Evolutionary conservation across 2,888 invertebrate genomes (phyloP).

Genomic region (Patella pellucida): DNA sequence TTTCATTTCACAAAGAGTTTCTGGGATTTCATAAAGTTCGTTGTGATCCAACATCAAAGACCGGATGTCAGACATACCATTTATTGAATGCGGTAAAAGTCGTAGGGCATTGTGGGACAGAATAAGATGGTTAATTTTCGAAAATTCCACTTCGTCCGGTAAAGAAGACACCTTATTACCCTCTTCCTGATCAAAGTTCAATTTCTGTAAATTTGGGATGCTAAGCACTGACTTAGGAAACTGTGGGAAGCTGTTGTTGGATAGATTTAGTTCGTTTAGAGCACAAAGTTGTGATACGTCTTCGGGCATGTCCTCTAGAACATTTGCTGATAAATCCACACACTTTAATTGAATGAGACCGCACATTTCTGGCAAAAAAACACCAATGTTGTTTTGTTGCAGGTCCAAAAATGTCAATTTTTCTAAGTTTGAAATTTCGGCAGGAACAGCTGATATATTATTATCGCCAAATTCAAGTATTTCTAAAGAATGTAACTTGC

Average conservation of each 20-base stretch:
- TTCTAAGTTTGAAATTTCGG: constrained; percentile 51
- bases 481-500: constrained; percentile 47
- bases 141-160: constrained; percentile 59
- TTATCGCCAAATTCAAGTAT: constrained; percentile 55
- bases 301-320: constrained; percentile 53
- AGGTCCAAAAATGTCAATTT: constrained; percentile 50
- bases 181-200: constrained; percentile 58
- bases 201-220: constrained; percentile 54
- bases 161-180: constrained; percentile 53
- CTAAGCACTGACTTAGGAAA: constrained; percentile 61
- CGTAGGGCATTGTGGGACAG: constrained; percentile 60
- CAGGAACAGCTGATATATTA: constrained; percentile 47
- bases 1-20: constrained; percentile 50
- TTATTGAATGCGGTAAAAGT: constrained; percentile 55
- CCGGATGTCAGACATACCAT: constrained; percentile 55
- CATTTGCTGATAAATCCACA: constrained; percentile 56
- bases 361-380: constrained; percentile 54
- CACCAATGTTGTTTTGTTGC: constrained; percentile 48
- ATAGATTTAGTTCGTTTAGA: constrained; percentile 58
- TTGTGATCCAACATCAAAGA: constrained; percentile 23
- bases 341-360: constrained; percentile 43
- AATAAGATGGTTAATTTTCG: constrained; percentile 51
- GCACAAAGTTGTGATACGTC: constrained; percentile 85
- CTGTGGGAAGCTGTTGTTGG: constrained; percentile 61
- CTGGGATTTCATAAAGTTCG: constrained; percentile 36